phyloP scores from a whole-genome alignment of 1,140 invertebrate species.

The Adelges cooleyi region DNA sequence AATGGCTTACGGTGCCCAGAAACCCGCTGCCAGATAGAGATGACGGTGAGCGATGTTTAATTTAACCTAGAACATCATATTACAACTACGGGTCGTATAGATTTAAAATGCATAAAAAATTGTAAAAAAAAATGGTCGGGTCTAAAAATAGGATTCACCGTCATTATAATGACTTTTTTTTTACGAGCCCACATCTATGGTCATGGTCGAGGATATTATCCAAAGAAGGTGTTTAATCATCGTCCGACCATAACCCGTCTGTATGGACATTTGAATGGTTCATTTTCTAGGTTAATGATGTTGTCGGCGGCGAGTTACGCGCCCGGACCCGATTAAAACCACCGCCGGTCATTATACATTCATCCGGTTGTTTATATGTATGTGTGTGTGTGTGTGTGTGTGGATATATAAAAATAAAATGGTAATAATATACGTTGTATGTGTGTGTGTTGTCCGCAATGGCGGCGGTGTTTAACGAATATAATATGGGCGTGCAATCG shows the following conservation, averaged over 20 bases:
- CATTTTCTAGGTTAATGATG: constrained; percentile 20
- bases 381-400: background rate
- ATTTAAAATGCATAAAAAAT: too few species aligned
- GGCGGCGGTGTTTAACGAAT: too few species aligned
- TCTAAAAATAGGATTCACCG: too few species aligned
- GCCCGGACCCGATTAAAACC: background rate
- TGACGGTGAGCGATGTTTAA: background rate
- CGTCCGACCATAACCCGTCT: background rate
- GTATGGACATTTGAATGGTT: background rate
- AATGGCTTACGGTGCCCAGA: constrained; percentile 36
- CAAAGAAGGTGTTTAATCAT: background rate
- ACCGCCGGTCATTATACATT: background rate
- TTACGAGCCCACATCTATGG: background rate
- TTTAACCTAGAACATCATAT: background rate
- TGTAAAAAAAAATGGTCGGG: too few species aligned
- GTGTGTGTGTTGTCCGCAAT: too few species aligned
- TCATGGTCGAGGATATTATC: background rate
- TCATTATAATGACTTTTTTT: too few species aligned
- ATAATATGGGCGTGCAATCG: background rate
- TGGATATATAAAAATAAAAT: too few species aligned
- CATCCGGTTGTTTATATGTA: background rate
- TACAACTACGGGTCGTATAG: too few species aligned
- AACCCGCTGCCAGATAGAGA: constrained; percentile 27
- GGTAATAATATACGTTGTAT: too few species aligned
- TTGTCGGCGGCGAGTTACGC: background rate